Percentiles rank a stretch among this genome's conserved stretches.
Evolutionary conservation across 1,140 invertebrate genomes (phyloP).

Genomic region (Sitophilus oryzae): DNA sequence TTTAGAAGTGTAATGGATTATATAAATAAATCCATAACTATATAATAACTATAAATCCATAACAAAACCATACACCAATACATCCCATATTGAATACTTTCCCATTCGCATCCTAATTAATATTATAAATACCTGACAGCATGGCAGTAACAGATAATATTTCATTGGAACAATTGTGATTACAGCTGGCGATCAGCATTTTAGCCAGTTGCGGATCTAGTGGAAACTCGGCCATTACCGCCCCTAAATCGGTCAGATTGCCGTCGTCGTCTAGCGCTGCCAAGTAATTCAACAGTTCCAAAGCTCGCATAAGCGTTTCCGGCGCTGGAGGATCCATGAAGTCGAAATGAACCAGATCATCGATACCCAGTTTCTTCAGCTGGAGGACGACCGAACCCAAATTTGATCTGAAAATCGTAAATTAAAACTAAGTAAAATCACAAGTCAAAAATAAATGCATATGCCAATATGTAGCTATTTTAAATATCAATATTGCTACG

Average conservation of each 20-base stretch:
- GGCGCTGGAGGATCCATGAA: constrained; percentile 99
- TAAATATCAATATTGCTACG: too few species aligned
- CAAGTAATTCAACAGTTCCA: constrained; percentile 96
- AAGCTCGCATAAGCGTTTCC: constrained; percentile 97
- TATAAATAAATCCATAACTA: too few species aligned
- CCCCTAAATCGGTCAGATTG: constrained; percentile 91
- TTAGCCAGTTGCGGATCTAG: constrained; percentile 98
- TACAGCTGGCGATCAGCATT: constrained; percentile 95
- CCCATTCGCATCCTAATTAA: not conserved
- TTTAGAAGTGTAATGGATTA: too few species aligned
- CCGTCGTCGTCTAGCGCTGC: constrained; percentile 96
- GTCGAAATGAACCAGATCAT: constrained; percentile 99
- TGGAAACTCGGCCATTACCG: constrained; percentile 99
- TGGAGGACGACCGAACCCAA: constrained; percentile 94
- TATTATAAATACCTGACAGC: constrained; percentile 82
- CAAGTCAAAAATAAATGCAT: constrained; percentile 2
- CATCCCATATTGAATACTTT: too few species aligned
- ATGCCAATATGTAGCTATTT: not conserved
- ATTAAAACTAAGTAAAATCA: too few species aligned
- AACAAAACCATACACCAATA: too few species aligned
- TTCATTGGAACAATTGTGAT: constrained; percentile 99
- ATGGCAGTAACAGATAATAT: constrained; percentile 98
- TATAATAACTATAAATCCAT: too few species aligned
- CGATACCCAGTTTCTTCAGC: constrained; percentile 97
- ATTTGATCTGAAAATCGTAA: constrained; percentile 60